Percentiles rank a stretch among this genome's conserved stretches.
Conservation (phyloP, 2,888 invertebrate genomes). For the Xylota segnis region DNA sequence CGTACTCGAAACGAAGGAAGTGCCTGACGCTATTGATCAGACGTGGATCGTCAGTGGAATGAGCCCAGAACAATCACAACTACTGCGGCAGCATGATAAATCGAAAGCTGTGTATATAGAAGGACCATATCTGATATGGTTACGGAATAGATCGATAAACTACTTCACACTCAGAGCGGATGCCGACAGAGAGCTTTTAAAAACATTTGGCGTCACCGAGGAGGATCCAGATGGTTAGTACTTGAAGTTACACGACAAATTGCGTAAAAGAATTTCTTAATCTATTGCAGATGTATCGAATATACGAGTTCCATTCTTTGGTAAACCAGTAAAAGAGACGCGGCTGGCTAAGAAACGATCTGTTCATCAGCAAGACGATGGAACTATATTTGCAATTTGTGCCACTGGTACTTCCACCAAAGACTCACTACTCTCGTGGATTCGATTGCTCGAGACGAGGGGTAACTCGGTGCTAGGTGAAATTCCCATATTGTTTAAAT, state of each 20-base stretch:
- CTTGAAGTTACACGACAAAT: background rate
- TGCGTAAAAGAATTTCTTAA: background rate
- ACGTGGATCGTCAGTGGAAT: slow-evolving; percentile 97
- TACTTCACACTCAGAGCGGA: slow-evolving; percentile 94
- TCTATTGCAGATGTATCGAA: slow-evolving; percentile 88
- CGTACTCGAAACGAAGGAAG: slow-evolving; percentile 88
- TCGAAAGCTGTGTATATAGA: slow-evolving; percentile 91
- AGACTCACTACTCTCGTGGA: slow-evolving; percentile 97
- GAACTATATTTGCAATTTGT: slow-evolving; percentile 93
- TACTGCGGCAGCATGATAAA: slow-evolving; percentile 88
- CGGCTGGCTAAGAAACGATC: slow-evolving; percentile 86
- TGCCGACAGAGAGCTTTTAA: slow-evolving; percentile 85
- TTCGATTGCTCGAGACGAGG: slow-evolving; percentile 91
- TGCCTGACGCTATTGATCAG: slow-evolving; percentile 91
- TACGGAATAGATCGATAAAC: slow-evolving; percentile 90
- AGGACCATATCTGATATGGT: slow-evolving; percentile 93
- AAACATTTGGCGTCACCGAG: slow-evolving; percentile 83
- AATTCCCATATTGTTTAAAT: slow-evolving; percentile 94
- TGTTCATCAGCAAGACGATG: slow-evolving; percentile 97
- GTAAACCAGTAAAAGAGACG: slow-evolving; percentile 83
- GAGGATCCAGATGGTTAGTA: slow-evolving; percentile 88
- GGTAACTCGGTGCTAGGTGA: slow-evolving; percentile 90
- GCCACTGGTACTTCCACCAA: slow-evolving; percentile 96
- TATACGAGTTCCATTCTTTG: slow-evolving; percentile 87
- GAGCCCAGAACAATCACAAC: slow-evolving; percentile 89